Conservation (phyloP, 2,113 vertebrate species). For the Phycodurus eques region DNA sequence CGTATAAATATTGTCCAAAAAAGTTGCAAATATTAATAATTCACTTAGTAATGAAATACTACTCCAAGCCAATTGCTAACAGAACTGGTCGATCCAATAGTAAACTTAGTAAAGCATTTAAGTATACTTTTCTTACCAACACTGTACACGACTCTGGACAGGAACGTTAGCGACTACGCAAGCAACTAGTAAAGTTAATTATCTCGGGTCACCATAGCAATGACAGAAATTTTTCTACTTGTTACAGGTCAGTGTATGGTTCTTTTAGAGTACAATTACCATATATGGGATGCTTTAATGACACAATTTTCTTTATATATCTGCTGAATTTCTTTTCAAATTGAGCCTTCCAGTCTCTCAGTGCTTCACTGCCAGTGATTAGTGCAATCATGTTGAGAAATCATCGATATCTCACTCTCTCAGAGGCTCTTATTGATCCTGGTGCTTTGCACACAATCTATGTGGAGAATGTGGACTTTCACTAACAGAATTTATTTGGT, state of each 20-base stretch:
- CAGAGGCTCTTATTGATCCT: conserved; percentile 21
- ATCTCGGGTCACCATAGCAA: neutral
- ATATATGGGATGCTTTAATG: too few species aligned
- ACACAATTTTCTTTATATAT: too few species aligned
- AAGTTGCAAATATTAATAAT: too few species aligned
- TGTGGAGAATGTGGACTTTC: neutral
- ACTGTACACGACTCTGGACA: too few species aligned
- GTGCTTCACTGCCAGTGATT: conserved; percentile 14
- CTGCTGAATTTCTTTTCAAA: neutral
- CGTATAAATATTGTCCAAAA: too few species aligned
- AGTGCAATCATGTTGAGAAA: conserved; percentile 18
- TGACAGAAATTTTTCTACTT: neutral
- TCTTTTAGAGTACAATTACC: conserved; percentile 1
- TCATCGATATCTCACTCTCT: conserved; percentile 14
- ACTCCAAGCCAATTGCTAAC: too few species aligned
- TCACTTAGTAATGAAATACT: too few species aligned
- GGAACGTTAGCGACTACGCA: neutral
- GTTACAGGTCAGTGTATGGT: conserved; percentile 1
- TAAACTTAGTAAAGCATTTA: too few species aligned
- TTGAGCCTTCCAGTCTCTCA: neutral
- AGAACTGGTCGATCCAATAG: too few species aligned
- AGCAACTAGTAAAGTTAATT: neutral
- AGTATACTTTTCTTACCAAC: too few species aligned
- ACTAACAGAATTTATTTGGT: neutral
- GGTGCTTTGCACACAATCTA: neutral